phyloP scores from a whole-genome alignment of 2,888 invertebrate species.

The Disparrhopalites patrizii region DNA sequence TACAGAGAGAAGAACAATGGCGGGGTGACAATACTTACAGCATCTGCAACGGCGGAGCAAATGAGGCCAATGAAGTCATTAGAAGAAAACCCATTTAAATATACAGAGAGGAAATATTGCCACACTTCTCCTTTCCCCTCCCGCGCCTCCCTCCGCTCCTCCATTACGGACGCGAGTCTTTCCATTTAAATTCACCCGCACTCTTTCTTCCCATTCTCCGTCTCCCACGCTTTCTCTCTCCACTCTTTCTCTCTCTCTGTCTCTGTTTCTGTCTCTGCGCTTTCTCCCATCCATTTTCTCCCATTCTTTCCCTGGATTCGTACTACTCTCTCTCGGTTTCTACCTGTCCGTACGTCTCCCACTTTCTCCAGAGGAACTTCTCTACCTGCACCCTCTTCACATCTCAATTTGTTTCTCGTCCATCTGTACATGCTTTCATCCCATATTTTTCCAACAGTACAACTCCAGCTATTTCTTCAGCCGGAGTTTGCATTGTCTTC shows the following conservation, averaged over 20 bases:
- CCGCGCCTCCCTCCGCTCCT: background rate
- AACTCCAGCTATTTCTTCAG: too few relatives aligned
- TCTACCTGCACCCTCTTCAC: too few relatives aligned
- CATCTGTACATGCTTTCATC: too few relatives aligned
- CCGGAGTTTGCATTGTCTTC: too few relatives aligned
- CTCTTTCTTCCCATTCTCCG: background rate
- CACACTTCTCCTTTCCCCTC: background rate
- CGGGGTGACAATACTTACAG: background rate
- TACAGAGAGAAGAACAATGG: too few relatives aligned
- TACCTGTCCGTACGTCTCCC: too few relatives aligned
- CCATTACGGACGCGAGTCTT: background rate
- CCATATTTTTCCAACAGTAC: too few relatives aligned
- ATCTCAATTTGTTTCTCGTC: too few relatives aligned
- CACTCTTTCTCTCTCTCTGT: background rate
- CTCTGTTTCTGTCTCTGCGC: background rate
- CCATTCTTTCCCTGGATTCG: background rate
- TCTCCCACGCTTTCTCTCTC: background rate
- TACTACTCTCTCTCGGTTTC: background rate
- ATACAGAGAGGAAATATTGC: conserved; percentile 18
- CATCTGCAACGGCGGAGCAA: background rate
- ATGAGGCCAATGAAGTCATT: conserved; percentile 20
- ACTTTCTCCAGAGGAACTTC: too few relatives aligned
- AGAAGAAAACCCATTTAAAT: conserved; percentile 23
- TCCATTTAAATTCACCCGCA: conserved; percentile 1
- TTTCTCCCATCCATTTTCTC: background rate